A percentile compares a stretch with the other conserved stretches of the same genome.
Conservation (phyloP, 2,888 invertebrate genomes). For the Plagiodera versicolora region DNA sequence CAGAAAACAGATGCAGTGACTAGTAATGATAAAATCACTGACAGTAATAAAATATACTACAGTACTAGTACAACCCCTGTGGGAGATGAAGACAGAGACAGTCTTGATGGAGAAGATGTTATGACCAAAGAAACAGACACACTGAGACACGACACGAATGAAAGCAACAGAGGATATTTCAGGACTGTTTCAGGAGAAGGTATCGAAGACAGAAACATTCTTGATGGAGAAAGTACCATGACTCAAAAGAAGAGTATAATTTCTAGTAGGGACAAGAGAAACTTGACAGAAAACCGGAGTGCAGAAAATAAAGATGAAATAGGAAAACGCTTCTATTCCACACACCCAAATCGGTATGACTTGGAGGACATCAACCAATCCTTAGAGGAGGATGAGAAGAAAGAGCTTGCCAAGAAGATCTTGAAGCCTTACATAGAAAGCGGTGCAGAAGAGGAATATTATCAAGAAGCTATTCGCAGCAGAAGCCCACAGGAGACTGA, state of each 20-base stretch:
- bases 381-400: constrained; percentile 31
- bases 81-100: no score
- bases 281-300: background rate
- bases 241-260: background rate
- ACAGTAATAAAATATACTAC: no score
- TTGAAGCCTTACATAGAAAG: constrained; percentile 2
- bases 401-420: constrained; percentile 13
- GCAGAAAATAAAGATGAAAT: background rate
- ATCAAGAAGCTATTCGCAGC: constrained; percentile 2
- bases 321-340: constrained; percentile 26
- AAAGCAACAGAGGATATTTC: no score
- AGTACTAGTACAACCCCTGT: no score
- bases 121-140: no score
- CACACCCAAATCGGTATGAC: constrained; percentile 20
- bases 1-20: background rate
- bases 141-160: no score
- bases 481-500: background rate
- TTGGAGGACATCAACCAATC: constrained; percentile 32
- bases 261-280: background rate
- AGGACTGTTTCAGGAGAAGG: no score
- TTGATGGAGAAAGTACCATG: background rate
- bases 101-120: no score
- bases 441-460: background rate
- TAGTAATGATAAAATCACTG: no score
- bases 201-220: no score